A percentile compares a stretch with the other conserved stretches of the same genome.
Evolutionary conservation across 2,113 vertebrate genomes (phyloP).

Genomic region (Cottus gobio): DNA sequence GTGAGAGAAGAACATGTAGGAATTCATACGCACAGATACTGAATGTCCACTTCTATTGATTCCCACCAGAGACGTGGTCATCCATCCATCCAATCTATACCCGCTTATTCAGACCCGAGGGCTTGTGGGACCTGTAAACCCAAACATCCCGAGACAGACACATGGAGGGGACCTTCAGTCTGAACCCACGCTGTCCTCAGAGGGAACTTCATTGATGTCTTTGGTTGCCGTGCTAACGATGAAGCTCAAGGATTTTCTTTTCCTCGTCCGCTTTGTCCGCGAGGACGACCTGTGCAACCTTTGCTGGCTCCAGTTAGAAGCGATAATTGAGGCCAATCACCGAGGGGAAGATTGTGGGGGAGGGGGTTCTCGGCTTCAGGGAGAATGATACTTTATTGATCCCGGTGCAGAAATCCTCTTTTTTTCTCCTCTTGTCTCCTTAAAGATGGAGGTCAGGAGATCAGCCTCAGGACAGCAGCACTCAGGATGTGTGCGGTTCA

Average conservation of each 20-base stretch:
- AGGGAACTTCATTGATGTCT: background rate
- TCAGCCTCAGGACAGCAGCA: conserved; percentile 28
- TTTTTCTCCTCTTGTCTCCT: conserved; percentile 19
- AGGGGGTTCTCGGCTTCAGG: conserved; percentile 33
- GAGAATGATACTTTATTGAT: conserved; percentile 64
- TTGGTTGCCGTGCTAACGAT: background rate
- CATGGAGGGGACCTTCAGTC: too few relatives aligned
- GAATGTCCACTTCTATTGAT: conserved; percentile 6
- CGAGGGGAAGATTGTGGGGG: conserved; percentile 8
- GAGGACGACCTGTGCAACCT: conserved; percentile 13
- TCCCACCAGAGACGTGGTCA: background rate
- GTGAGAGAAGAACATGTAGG: conserved; percentile 22
- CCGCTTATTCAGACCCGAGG: conserved; percentile 18
- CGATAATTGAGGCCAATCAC: conserved; percentile 40
- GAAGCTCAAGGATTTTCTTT: background rate
- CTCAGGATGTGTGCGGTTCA: conserved; percentile 14
- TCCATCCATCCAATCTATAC: conserved; percentile 3
- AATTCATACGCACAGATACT: background rate
- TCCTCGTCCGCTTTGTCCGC: conserved; percentile 13
- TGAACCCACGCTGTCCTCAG: background rate
- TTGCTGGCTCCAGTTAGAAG: conserved; percentile 3
- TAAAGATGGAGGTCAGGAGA: conserved; percentile 60
- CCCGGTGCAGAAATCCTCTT: conserved; percentile 42
- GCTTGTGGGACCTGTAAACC: background rate
- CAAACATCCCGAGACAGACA: too few relatives aligned